These are phyloP conservation scores for Ispidina lecontei DNA, from an alignment of 2,797 vertebrate genomes.

Conservation along the genomic window DNA sequence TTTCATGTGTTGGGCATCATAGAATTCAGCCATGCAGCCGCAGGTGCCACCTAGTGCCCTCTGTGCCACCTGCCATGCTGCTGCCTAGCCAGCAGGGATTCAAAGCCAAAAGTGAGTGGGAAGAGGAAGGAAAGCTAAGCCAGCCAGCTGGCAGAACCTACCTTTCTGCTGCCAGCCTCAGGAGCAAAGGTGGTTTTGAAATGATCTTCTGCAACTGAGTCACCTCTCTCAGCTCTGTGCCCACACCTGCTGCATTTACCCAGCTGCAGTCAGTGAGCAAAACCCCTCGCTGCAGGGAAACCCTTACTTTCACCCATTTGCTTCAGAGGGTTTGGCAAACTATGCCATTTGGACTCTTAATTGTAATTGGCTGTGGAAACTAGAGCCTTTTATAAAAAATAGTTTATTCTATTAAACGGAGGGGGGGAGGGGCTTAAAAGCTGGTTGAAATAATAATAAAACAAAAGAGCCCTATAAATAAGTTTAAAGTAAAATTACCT, in stretches of 20 bases:
- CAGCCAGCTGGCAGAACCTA: fast-evolving
- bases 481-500: not conserved
- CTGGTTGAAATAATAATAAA: not conserved
- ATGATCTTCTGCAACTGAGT: not conserved
- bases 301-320: fast-evolving
- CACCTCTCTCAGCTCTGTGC: not conserved
- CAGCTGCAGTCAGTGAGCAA: fast-evolving
- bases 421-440: not conserved
- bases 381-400: not conserved
- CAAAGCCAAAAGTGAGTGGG: not conserved
- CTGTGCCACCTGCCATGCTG: not conserved
- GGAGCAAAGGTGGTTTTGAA: not conserved
- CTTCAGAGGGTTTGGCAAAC: not conserved
- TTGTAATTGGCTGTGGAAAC: not conserved
- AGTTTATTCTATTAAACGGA: not conserved
- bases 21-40: not conserved
- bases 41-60: constrained; percentile 10
- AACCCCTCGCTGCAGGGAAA: fast-evolving
- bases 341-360: fast-evolving
- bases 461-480: not conserved
- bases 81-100: not conserved
- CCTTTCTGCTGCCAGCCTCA: not conserved
- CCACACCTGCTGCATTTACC: too few relatives aligned
- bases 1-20: too few relatives aligned
- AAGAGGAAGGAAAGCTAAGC: not conserved